Percentiles rank a stretch among this genome's conserved stretches.
These are phyloP conservation scores for Diaperis boleti DNA, from an alignment of 2,888 invertebrate species.

Conservation along the genomic window DNA sequence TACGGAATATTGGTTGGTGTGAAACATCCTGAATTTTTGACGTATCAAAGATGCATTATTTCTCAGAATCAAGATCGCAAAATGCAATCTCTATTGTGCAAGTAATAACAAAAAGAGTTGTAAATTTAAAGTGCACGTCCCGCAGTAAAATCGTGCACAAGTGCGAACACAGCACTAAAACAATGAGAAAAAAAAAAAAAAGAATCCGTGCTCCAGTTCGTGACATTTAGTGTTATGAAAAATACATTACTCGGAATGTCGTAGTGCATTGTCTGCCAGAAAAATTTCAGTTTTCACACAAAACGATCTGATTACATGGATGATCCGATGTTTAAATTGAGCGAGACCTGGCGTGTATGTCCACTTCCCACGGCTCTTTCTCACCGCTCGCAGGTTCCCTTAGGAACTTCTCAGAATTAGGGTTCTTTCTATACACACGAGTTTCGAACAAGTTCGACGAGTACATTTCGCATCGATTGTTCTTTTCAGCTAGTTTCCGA, in stretches of 20 bases:
- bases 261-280: not conserved
- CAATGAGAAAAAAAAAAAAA: too few species aligned
- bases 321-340: slow-evolving; percentile 26
- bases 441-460: slow-evolving; percentile 33
- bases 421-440: slow-evolving; percentile 41
- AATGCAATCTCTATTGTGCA: too few species aligned
- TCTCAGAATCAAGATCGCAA: too few species aligned
- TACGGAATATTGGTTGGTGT: too few species aligned
- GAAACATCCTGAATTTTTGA: too few species aligned
- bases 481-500: slow-evolving; percentile 5
- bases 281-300: slow-evolving; percentile 2
- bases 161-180: too few species aligned
- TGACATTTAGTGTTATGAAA: not conserved
- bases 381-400: slow-evolving; percentile 58
- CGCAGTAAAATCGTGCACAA: too few species aligned
- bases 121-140: too few species aligned
- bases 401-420: slow-evolving; percentile 57
- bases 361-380: slow-evolving; percentile 58
- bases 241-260: slow-evolving; percentile 2
- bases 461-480: slow-evolving; percentile 36
- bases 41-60: too few species aligned
- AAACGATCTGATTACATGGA: not conserved
- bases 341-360: slow-evolving; percentile 12
- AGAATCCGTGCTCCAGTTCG: too few species aligned
- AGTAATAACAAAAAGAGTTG: too few species aligned